Evolutionary conservation across 2,113 vertebrate genomes (phyloP).

Genomic region (Morone chrysops): DNA sequence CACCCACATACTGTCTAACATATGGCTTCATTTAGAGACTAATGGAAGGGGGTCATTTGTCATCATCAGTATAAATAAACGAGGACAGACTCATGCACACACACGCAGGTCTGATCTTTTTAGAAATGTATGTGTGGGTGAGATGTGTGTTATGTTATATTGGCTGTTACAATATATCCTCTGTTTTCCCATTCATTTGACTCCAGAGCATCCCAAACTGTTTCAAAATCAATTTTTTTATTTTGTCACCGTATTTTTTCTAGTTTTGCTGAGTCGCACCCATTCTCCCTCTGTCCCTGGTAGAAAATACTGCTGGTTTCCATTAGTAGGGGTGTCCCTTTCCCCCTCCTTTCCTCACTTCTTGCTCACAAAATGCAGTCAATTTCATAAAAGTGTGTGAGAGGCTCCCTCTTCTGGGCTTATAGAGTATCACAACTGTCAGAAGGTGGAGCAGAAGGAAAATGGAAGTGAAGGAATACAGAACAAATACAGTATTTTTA

Average conservation of each 20-base stretch:
- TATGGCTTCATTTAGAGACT: constrained; percentile 67
- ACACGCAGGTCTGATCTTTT: not conserved
- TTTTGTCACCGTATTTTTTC: not conserved
- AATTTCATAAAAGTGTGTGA: constrained; percentile 11
- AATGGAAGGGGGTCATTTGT: constrained; percentile 58
- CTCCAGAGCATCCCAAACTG: fast-evolving
- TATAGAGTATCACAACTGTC: not conserved
- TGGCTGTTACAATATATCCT: not conserved
- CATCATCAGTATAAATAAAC: constrained; percentile 52
- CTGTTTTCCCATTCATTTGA: not conserved
- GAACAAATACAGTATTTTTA: not conserved
- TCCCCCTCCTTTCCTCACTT: not conserved
- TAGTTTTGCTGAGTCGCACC: constrained; percentile 29
- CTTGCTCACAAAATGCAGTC: not conserved
- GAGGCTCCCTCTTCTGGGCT: constrained; percentile 55
- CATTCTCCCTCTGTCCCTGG: constrained; percentile 40
- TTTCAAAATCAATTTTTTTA: not conserved
- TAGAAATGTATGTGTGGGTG: not conserved
- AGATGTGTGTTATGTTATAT: not conserved
- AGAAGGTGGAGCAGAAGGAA: not conserved
- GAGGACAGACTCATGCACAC: constrained; percentile 5
- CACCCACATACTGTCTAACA: constrained; percentile 49
- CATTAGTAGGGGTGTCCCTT: constrained; percentile 9
- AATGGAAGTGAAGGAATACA: not conserved
- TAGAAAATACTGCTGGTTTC: constrained; percentile 38